Base-by-base conservation (phyloP, 2,113 vertebrate genomes). In the Sapajus apella region DNA sequence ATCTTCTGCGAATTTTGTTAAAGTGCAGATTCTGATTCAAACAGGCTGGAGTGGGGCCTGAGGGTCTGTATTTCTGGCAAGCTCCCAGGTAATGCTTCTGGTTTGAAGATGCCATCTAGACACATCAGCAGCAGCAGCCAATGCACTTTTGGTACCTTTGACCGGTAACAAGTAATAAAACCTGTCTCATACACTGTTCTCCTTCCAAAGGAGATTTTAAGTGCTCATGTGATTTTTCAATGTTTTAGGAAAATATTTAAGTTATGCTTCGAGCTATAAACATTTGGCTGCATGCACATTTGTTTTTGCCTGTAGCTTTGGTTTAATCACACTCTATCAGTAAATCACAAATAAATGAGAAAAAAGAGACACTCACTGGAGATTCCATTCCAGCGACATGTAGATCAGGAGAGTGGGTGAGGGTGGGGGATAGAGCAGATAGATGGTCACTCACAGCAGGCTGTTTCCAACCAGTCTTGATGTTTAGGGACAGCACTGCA, bases 331-430 rank as follows among this genome's bases (percentile, higher is more conserved):
- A 82, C 21, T 52, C 77, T 94, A 32, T 58, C 81, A 40, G 82
- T 97, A 95, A 95, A 83, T 96, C 90, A 95, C 76, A 95, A 92
- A 43, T 91, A 45, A 91, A 85, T 87, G 92, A 76, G n/a, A 73
- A 52, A 87, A 37, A 85, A 20, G 82, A 85, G 58, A 47, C 72
- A 23, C 45, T 66, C n/a, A 0, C 80, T 50, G 85, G 84, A 96
- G 95, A 89, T 92, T 92, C 77, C 92, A 88, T 96, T 86, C 52
- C 20, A 50, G 58, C 90, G 92, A 95, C 88, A 82, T 64, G 91
- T 55, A 32, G 75, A 43, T 43, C 4, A 18, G 23, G 50, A 37
- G 75, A 47, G 52, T 35, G 13, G 84, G 61, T 1, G 45, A 91
- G 50, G 56, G 21, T 21, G 17, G 50, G 35, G 23, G 52, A 32